phyloP scores from a whole-genome alignment of 2,113 vertebrate genomes.

The Craseonycteris thonglongyai region DNA sequence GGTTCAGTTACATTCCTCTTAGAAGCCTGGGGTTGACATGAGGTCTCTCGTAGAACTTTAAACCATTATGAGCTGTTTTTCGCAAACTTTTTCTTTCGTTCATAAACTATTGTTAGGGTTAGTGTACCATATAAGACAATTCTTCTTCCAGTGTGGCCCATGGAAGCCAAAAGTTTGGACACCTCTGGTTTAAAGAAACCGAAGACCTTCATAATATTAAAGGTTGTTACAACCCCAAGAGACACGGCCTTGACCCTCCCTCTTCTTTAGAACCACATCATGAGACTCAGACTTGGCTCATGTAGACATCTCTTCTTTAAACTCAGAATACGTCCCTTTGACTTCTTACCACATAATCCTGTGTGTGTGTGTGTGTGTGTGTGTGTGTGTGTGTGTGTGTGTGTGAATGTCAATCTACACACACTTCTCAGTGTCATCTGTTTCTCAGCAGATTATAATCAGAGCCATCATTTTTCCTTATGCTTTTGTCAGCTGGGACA shows the following conservation, averaged over 20 bases:
- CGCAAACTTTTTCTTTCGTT: too few species aligned
- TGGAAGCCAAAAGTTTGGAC: too few species aligned
- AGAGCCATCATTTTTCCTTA: background rate
- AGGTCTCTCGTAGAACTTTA: background rate
- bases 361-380: background rate
- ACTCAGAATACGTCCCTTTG: background rate
- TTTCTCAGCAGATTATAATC: background rate
- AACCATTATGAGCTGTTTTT: too few species aligned
- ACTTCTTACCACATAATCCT: background rate
- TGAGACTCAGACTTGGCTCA: background rate
- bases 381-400: background rate
- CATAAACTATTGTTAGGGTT: too few species aligned
- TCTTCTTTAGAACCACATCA: background rate
- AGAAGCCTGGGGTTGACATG: background rate
- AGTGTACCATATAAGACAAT: too few species aligned
- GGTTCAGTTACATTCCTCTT: background rate
- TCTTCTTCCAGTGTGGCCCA: too few species aligned
- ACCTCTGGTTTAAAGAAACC: too few species aligned
- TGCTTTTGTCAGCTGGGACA: background rate
- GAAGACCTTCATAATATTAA: background rate
- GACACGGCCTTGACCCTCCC: background rate
- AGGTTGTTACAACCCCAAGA: background rate
- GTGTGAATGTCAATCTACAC: background rate
- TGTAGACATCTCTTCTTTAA: background rate
- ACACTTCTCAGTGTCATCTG: background rate